These are phyloP conservation scores for Drosophila phalerata DNA, from an alignment of 2,888 invertebrate species.

Conservation along the genomic window DNA sequence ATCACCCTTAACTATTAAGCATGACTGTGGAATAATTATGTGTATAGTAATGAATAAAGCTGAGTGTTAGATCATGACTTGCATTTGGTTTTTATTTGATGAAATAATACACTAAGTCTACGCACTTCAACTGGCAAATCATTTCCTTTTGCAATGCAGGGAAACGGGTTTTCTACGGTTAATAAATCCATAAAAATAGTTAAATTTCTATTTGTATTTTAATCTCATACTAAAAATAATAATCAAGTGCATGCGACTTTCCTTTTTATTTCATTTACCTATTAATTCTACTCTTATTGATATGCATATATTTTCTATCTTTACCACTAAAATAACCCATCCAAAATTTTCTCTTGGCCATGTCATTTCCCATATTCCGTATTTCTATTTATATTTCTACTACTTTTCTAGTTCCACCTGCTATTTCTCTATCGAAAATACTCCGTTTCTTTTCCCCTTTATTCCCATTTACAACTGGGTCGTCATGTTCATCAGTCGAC, in stretches of 20 bases:
- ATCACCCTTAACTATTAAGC: constrained; percentile 33
- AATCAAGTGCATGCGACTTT: background rate
- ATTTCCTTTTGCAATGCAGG: background rate
- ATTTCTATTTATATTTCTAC: constrained; percentile 2
- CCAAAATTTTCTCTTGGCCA: too few species aligned
- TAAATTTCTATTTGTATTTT: too few species aligned
- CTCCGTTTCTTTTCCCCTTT: background rate
- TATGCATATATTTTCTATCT: too few species aligned
- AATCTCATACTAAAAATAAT: too few species aligned
- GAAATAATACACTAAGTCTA: background rate
- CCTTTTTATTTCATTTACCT: too few species aligned
- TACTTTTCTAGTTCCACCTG: background rate
- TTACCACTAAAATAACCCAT: too few species aligned
- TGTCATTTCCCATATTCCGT: too few species aligned
- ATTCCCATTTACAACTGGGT: constrained; percentile 10
- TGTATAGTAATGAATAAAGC: constrained; percentile 13
- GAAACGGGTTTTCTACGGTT: background rate
- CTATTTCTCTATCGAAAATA: background rate
- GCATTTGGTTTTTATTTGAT: constrained; percentile 11
- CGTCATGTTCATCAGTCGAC: constrained; percentile 12
- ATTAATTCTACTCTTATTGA: background rate
- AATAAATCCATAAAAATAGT: too few species aligned
- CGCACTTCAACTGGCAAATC: constrained; percentile 14
- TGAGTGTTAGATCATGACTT: constrained; percentile 38
- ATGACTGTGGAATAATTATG: constrained; percentile 21